A percentile compares a stretch with the other conserved stretches of the same genome.
Evolutionary conservation across 2,888 invertebrate species (phyloP).

Genomic region (Metacarcinus magister): DNA sequence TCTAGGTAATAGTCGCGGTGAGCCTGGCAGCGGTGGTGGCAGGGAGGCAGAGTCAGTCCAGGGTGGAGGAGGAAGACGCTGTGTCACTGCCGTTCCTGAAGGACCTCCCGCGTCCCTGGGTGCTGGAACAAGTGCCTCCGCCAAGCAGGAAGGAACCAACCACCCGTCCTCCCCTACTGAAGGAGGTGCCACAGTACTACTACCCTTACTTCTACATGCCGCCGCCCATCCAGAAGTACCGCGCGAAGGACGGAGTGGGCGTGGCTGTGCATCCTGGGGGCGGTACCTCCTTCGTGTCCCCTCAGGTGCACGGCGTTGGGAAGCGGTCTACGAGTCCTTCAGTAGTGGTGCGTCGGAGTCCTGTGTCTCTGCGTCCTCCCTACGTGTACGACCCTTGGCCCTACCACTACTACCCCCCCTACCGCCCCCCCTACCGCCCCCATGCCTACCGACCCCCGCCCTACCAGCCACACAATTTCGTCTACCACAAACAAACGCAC

Average conservation of each 20-base stretch:
- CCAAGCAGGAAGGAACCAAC: background rate
- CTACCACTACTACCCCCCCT: slow-evolving; percentile 49
- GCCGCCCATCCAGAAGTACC: background rate
- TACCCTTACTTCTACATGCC: slow-evolving; percentile 45
- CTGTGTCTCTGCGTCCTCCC: background rate
- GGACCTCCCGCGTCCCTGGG: slow-evolving; percentile 60
- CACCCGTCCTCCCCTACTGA: background rate
- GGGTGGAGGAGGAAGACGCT: slow-evolving; percentile 1
- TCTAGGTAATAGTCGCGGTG: background rate
- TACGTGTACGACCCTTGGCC: background rate
- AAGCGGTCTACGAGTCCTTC: slow-evolving; percentile 60
- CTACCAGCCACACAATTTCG: slow-evolving; percentile 16
- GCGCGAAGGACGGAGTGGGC: slow-evolving; percentile 59
- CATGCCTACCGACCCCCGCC: background rate
- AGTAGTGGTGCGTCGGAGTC: background rate
- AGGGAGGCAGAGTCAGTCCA: background rate
- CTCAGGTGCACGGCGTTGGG: slow-evolving; percentile 73
- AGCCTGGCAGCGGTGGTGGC: slow-evolving; percentile 36
- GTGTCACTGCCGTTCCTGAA: background rate
- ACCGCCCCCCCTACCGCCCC: background rate
- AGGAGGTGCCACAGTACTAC: slow-evolving; percentile 30
- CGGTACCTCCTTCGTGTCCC: slow-evolving; percentile 74
- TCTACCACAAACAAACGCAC: slow-evolving; percentile 58
- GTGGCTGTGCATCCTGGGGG: slow-evolving; percentile 75
- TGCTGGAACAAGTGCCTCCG: slow-evolving; percentile 59